phyloP scores from a whole-genome alignment of 2,113 vertebrate species.

The Takifugu flavidus region DNA sequence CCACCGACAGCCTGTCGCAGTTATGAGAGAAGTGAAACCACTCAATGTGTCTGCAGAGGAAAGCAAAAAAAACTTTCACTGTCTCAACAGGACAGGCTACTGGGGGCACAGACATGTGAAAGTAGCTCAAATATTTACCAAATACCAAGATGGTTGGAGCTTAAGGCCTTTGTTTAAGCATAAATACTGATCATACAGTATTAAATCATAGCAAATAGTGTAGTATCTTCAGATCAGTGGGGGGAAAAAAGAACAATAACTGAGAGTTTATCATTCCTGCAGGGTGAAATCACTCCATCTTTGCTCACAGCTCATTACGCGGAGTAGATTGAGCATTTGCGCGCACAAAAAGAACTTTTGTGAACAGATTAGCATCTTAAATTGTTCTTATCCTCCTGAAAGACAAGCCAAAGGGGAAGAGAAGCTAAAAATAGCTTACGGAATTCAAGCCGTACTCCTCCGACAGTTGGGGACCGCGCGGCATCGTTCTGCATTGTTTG shows the following conservation, averaged over 20 bases:
- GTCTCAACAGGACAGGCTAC: conserved; percentile 30
- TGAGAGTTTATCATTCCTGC: not conserved
- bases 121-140: not conserved
- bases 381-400: conserved; percentile 27
- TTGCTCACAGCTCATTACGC: not conserved
- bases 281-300: not conserved
- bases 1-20: conserved; percentile 14
- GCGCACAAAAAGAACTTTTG: conserved; percentile 7
- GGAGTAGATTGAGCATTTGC: conserved; percentile 5
- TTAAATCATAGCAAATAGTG: not conserved
- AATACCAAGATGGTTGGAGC: not conserved
- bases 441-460: conserved; percentile 23
- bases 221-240: not conserved
- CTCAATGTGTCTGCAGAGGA: conserved; percentile 38
- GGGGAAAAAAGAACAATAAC: too few relatives aligned
- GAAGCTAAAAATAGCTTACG: conserved; percentile 50
- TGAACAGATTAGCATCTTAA: conserved; percentile 31
- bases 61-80: conserved; percentile 44
- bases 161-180: too few relatives aligned
- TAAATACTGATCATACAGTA: too few relatives aligned
- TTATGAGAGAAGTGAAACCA: conserved; percentile 47
- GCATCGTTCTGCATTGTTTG: conserved; percentile 26
- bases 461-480: conserved; percentile 22
- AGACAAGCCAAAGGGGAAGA: conserved; percentile 28
- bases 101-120: conserved; percentile 12